Evolutionary conservation across 2,113 vertebrate genomes (phyloP).

Genomic region (Brachyhypopomus occidentalis): DNA sequence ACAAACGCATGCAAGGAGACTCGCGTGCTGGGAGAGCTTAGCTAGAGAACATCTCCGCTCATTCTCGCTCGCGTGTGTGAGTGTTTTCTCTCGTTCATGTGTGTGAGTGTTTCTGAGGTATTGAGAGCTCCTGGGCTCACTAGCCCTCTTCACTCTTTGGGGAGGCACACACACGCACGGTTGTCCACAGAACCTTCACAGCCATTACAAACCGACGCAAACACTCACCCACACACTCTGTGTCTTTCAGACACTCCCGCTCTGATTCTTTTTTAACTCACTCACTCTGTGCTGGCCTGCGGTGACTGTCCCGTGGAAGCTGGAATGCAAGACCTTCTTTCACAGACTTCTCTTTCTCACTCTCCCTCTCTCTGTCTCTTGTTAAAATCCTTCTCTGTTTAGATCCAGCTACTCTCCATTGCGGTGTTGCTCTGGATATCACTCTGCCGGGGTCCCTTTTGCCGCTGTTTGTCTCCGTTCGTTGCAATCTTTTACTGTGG

Average conservation of each 20-base stretch:
- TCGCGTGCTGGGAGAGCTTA: conserved; percentile 58
- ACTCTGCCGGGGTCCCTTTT: not conserved
- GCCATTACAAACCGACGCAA: conserved; percentile 79
- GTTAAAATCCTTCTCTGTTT: too few species aligned
- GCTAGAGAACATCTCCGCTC: conserved; percentile 97
- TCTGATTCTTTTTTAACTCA: not conserved
- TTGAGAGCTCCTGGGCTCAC: conserved; percentile 59
- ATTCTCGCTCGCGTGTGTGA: conserved; percentile 75
- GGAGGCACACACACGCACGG: conserved; percentile 71
- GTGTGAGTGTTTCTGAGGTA: conserved; percentile 19
- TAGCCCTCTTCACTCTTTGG: conserved; percentile 91
- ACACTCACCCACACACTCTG: not conserved
- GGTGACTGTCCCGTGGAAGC: not conserved
- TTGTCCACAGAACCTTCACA: conserved; percentile 68
- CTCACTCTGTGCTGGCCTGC: not conserved
- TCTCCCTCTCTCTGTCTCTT: conserved; percentile 13
- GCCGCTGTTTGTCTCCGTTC: conserved; percentile 2
- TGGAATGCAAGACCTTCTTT: not conserved
- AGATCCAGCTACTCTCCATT: not conserved
- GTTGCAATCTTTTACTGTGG: not conserved
- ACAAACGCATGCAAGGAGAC: conserved; percentile 48
- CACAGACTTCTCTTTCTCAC: conserved; percentile 18
- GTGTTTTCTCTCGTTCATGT: conserved; percentile 59
- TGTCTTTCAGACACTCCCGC: conserved; percentile 10
- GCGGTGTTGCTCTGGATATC: not conserved